These are phyloP conservation scores for Achroia grisella DNA, from an alignment of 1,140 invertebrate genomes.

Conservation along the genomic window DNA sequence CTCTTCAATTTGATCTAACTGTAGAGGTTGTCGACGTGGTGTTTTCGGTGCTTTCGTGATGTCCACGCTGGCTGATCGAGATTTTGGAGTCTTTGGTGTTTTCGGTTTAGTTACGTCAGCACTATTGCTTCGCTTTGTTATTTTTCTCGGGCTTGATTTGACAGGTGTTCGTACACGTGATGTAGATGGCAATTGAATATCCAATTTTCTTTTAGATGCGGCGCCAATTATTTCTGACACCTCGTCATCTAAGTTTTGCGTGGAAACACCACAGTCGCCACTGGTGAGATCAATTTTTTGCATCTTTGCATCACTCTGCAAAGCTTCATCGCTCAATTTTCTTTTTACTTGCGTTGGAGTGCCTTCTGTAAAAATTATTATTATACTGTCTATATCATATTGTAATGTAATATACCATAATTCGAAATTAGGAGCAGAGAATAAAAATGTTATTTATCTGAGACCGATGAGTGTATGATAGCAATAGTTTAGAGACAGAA, in stretches of 20 bases:
- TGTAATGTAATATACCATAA: too few species aligned
- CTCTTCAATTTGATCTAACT: conserved; percentile 15
- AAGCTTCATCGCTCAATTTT: conserved; percentile 43
- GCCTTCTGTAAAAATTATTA: not conserved
- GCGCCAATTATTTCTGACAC: conserved; percentile 45
- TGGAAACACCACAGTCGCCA: conserved; percentile 25
- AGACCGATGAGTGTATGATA: too few species aligned
- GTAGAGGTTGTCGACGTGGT: conserved; percentile 19
- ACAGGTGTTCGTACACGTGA: conserved; percentile 41
- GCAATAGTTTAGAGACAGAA: too few species aligned
- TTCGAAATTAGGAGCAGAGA: too few species aligned
- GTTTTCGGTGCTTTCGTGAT: conserved; percentile 39
- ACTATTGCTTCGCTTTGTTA: conserved; percentile 50
- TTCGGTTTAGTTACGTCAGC: conserved; percentile 33
- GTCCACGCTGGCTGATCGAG: conserved; percentile 50
- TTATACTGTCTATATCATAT: too few species aligned
- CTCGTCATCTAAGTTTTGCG: conserved; percentile 54
- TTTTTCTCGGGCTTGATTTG: conserved; percentile 44
- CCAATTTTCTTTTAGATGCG: conserved; percentile 28
- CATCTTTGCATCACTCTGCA: conserved; percentile 38
- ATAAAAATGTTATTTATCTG: too few species aligned
- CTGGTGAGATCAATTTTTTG: conserved; percentile 42
- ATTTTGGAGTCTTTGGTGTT: conserved; percentile 49
- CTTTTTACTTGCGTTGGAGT: conserved; percentile 24
- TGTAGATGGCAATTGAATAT: conserved; percentile 36